These are phyloP conservation scores for Notarius lentiginosus DNA, from an alignment of 2,113 vertebrate genomes.

Conservation along the genomic window DNA sequence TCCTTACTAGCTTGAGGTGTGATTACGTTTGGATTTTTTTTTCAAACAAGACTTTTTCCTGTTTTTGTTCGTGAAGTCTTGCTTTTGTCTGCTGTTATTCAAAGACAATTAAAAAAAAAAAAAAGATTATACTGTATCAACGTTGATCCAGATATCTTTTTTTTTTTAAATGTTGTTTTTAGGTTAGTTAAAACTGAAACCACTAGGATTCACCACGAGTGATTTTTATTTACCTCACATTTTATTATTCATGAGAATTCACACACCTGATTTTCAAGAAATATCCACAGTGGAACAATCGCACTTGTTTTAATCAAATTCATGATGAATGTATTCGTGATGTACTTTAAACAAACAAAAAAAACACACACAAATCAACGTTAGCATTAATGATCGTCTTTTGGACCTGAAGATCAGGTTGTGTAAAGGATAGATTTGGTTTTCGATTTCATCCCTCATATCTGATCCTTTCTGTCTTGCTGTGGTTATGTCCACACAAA, in stretches of 20 bases:
- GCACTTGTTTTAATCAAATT: background rate
- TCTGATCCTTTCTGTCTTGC: background rate
- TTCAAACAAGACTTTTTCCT: background rate
- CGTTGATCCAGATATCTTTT: background rate
- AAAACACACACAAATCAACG: background rate
- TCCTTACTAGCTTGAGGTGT: background rate
- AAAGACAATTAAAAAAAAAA: background rate
- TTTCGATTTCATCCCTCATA: background rate
- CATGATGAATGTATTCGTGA: conserved; percentile 20
- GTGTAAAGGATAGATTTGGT: background rate
- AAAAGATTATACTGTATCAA: background rate
- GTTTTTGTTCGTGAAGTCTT: background rate
- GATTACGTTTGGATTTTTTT: background rate
- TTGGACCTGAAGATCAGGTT: background rate
- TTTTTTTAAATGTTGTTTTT: background rate
- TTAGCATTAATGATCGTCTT: background rate
- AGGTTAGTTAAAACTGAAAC: conserved; percentile 1
- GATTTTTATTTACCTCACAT: conserved; percentile 29
- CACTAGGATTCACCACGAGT: conserved; percentile 16
- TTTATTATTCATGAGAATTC: background rate
- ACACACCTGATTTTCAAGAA: background rate
- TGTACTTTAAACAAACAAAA: background rate
- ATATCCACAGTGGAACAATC: background rate
- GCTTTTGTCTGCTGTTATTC: conserved; percentile 1
- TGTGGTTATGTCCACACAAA: background rate